Conservation (phyloP, 2,888 invertebrate genomes). For the Nomada ruficornis region DNA sequence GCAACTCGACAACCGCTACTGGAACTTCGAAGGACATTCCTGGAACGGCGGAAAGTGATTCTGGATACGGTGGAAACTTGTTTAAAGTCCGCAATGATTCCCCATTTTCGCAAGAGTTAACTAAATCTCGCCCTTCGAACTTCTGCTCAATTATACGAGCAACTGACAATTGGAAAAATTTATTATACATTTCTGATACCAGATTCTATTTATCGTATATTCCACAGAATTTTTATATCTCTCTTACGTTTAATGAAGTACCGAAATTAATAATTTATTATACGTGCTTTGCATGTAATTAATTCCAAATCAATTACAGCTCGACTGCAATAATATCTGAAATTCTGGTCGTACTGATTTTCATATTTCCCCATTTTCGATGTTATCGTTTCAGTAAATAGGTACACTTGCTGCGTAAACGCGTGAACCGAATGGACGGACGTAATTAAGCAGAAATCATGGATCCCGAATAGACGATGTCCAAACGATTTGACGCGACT, state of each 20-base stretch:
- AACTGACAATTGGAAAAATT: too few relatives aligned
- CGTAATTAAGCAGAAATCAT: constrained; percentile 3
- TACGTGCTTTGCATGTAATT: too few relatives aligned
- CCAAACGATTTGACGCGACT: constrained; percentile 13
- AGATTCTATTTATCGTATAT: too few relatives aligned
- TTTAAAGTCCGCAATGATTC: constrained; percentile 44
- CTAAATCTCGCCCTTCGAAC: neutral
- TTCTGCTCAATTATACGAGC: neutral
- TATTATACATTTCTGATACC: too few relatives aligned
- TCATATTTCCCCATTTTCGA: too few relatives aligned
- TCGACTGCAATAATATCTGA: too few relatives aligned
- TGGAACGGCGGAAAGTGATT: constrained; percentile 56
- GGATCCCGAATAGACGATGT: neutral
- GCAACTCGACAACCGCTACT: constrained; percentile 48
- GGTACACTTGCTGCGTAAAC: neutral
- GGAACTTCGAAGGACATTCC: constrained; percentile 56
- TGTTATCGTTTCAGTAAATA: too few relatives aligned
- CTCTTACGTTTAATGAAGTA: too few relatives aligned
- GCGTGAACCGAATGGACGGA: neutral
- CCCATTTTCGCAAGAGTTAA: constrained; percentile 13
- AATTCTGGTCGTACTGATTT: too few relatives aligned
- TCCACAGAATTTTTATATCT: too few relatives aligned
- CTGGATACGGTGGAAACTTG: constrained; percentile 48
- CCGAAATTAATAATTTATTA: too few relatives aligned
- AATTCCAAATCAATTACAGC: too few relatives aligned